Base-by-base conservation (phyloP, 2,113 vertebrate species). In the Brienomyrus longianalis region DNA sequence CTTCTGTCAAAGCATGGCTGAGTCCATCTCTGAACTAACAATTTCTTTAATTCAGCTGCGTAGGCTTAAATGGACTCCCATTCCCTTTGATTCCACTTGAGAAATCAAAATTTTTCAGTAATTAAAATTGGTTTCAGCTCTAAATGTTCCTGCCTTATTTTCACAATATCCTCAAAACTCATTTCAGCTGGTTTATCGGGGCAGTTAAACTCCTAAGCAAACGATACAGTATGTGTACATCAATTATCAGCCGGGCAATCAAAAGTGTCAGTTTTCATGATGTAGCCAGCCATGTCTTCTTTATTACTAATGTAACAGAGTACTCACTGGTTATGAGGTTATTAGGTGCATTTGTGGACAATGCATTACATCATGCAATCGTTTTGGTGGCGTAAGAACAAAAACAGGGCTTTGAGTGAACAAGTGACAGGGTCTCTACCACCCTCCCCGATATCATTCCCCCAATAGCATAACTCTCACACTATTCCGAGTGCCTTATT, bases 41-140 rank as follows among this genome's bases (percentile, higher is more conserved):
- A 50, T 54, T 83, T 90, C 5, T 83, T 87, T 21, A 84, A 59
- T 56, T 70, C 70, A 47, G 48, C n/a, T 2, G 48, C 9, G 52
- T 90, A 56, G 39, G 17, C 43, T 62, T 19, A 7, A 2, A 62
- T 89, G 35, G 83, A 47, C 15, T 89, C 62, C 3, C 88, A 66
- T 6, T 87, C 45, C 1, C 80, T 13, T 48, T 85, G 77, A 51
- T 87, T 87, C 7, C n/a, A 0, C 17, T 89, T 88, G 43, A 83
- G 70, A 83, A 89, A 89, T 50, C 88, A 70, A 50, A 91, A 91
- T 1, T 3, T n/a, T 88, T 91, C 85, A 1, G 88, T 70, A 19
- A 89, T 89, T 59, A 91, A 35, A 35, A 89, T 59, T 11, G 83
- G 90, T 77, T 80, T 89, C 11, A 80, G 88, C 2, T 2, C 15